These are phyloP conservation scores for Dynastes hyllus DNA, from an alignment of 2,888 invertebrate genomes.

Conservation along the genomic window DNA sequence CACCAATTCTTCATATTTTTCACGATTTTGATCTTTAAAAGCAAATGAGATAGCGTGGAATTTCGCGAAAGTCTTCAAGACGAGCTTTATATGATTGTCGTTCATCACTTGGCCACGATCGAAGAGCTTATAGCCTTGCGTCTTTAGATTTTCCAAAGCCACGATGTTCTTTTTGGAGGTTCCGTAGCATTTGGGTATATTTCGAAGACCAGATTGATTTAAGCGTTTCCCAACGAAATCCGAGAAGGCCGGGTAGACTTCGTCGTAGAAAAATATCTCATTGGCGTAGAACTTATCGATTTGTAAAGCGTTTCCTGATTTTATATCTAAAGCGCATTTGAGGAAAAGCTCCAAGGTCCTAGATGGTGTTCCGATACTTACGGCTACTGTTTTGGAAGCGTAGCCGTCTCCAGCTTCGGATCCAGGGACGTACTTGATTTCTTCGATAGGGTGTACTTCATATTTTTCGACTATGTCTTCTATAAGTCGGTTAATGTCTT, in stretches of 20 bases:
- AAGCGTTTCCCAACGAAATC: constrained; percentile 32
- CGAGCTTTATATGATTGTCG: constrained; percentile 67
- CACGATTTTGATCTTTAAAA: constrained; percentile 73
- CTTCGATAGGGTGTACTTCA: neutral
- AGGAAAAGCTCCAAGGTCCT: neutral
- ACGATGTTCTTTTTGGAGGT: constrained; percentile 48
- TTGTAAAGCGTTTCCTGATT: neutral
- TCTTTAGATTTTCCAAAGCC: constrained; percentile 65
- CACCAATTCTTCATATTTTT: constrained; percentile 68
- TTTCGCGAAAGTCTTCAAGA: constrained; percentile 68
- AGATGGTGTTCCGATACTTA: neutral
- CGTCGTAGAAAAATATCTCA: constrained; percentile 50
- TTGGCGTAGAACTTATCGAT: constrained; percentile 42
- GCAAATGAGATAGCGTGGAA: constrained; percentile 77
- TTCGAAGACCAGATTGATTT: constrained; percentile 9
- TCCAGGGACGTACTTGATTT: constrained; percentile 6
- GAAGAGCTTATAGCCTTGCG: constrained; percentile 64
- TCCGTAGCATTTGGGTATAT: constrained; percentile 37
- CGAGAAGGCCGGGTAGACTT: constrained; percentile 35
- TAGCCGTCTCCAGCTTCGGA: constrained; percentile 25
- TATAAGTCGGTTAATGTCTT: neutral
- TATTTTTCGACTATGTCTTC: neutral
- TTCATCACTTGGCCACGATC: constrained; percentile 66
- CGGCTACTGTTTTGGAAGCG: constrained; percentile 16
- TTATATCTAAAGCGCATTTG: constrained; percentile 19